Evolutionary conservation across 2,888 invertebrate species (phyloP), one percentile per base, ranked within the genome.

Genomic region (Barypeithes pellucidus): DNA sequence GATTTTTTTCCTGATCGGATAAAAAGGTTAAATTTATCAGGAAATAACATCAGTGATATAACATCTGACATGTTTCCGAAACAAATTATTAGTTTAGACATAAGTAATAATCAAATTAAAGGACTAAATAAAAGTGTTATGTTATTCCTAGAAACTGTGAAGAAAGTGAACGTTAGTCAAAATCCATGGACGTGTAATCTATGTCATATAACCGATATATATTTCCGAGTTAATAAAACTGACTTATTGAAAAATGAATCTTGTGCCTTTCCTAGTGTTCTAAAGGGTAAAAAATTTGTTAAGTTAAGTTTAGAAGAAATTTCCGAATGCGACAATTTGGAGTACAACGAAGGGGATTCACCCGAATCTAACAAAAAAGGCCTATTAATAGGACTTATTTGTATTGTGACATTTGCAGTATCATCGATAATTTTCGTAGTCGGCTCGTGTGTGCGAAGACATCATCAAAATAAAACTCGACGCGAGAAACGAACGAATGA

Each of bases 91-190:
- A 88, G 89, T 79, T 85, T 95, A 76, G 94, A 95, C 85, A 85
- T 94, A 79, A 93, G 93, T n/a, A 87, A 90, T 78, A 95, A 95
- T 85, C 88, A 89, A 81, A 86, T 95, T 77, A 89, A 90, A 77
- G 90, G 91, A 50, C 86, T 93, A 65, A 89, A 88, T 75, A 90
- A 90, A 77, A 84, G 88, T 39, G 87, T 90, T 36, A 84, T 92
- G 54, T 85, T 88, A 50, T 87, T 89, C 75, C 82, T 93, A 61
- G 91, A 91, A 81, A 88, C 88, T 9, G 87, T 91, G 74, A 86
- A 88, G 2, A 84, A 86, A 41, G 85, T 91, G 1, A 85, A 88
- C 80, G 83, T 93, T 62, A 85, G 88, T n/a, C 88, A 87, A 62
- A 93, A 93, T 81, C 88, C 88, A n/a, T 93, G 92, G 91, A 87